Evolutionary conservation across 2,113 vertebrate genomes (phyloP).

Genomic region (Cervus canadensis): DNA sequence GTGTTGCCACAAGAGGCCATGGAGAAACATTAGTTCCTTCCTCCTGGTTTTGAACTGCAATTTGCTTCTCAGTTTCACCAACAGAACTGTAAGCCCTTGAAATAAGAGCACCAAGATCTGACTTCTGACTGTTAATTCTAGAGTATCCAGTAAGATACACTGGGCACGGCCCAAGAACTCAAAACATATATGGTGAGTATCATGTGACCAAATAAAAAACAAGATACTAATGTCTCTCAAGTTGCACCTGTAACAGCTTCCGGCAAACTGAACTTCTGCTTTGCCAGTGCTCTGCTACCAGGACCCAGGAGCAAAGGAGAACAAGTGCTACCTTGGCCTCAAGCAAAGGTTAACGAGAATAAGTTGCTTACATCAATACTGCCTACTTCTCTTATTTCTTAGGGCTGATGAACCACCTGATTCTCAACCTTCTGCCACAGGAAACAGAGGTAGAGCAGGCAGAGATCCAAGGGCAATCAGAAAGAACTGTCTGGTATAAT

Average conservation of each 20-base stretch:
- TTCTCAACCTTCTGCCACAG: background rate
- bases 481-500: background rate
- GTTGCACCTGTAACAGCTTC: background rate
- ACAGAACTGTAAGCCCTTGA: background rate
- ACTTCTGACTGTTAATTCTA: background rate
- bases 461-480: background rate
- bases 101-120: background rate
- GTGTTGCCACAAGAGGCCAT: background rate
- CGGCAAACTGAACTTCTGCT: background rate
- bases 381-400: background rate
- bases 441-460: background rate
- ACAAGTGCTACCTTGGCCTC: background rate
- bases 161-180: background rate
- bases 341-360: background rate
- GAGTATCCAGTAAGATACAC: background rate
- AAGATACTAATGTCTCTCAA: background rate
- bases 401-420: background rate
- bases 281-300: background rate
- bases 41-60: background rate
- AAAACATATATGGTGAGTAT: background rate
- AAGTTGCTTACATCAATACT: background rate
- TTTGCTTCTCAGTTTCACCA: background rate
- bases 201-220: background rate
- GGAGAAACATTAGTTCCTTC: background rate
- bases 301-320: background rate